Evolutionary conservation across 2,888 invertebrate species (phyloP).

Genomic region (Pandemis corylana): DNA sequence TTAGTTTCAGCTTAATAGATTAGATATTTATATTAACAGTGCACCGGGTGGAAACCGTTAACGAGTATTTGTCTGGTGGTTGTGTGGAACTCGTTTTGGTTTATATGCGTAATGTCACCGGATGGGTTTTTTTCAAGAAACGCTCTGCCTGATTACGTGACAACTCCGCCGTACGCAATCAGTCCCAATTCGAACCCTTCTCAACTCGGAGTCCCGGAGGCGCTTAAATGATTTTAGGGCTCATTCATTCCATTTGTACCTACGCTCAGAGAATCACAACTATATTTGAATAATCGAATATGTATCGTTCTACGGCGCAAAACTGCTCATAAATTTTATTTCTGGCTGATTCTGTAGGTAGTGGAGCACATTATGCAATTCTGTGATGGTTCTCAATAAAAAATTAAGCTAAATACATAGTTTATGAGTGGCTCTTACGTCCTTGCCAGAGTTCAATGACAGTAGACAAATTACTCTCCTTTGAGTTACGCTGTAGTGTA

Average conservation of each 20-base stretch:
- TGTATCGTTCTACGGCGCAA: neutral
- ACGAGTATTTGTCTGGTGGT: neutral
- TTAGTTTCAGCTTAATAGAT: neutral
- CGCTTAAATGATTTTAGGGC: slow-evolving; percentile 13
- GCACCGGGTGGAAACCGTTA: neutral
- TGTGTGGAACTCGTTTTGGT: slow-evolving; percentile 11
- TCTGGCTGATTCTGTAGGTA: neutral
- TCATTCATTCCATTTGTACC: slow-evolving; percentile 8
- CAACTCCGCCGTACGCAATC: slow-evolving; percentile 38
- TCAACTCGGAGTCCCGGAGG: slow-evolving; percentile 28
- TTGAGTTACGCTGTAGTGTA: no score
- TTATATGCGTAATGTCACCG: slow-evolving; percentile 28
- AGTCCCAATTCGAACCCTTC: slow-evolving; percentile 37
- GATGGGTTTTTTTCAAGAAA: slow-evolving; percentile 25
- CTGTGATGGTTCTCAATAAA: neutral
- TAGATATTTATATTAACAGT: neutral
- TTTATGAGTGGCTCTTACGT: no score
- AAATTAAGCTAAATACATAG: neutral
- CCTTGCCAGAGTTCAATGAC: no score
- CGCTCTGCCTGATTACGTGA: slow-evolving; percentile 32
- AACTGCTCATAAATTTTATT: neutral
- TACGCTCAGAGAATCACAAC: neutral
- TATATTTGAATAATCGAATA: neutral
- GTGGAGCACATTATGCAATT: neutral
- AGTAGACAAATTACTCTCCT: no score